These are phyloP conservation scores for Pachycephus smyrnensis DNA, from an alignment of 2,888 invertebrate species.

Conservation along the genomic window DNA sequence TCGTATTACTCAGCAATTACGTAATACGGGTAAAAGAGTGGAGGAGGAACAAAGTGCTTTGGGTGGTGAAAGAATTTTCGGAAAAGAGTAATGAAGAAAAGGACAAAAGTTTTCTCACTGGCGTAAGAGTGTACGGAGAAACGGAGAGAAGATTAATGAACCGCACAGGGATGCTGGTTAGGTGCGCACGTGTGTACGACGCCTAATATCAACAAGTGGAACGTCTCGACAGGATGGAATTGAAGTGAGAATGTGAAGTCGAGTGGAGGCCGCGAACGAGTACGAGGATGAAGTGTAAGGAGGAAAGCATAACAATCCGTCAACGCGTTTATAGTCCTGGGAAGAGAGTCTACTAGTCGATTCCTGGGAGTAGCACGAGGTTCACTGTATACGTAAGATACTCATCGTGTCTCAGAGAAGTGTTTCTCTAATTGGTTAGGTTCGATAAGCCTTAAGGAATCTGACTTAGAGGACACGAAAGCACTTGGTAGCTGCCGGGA, in stretches of 20 bases:
- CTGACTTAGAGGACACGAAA: neutral
- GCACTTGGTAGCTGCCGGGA: neutral
- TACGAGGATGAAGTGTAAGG: neutral
- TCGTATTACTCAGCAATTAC: too few relatives aligned
- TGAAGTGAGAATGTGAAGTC: neutral
- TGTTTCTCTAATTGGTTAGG: slow-evolving; percentile 38
- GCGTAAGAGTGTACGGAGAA: neutral
- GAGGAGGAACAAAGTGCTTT: neutral
- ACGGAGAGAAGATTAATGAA: neutral
- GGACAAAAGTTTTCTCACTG: too few relatives aligned
- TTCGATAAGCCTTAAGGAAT: neutral
- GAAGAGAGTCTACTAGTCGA: slow-evolving; percentile 4
- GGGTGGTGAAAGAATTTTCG: neutral
- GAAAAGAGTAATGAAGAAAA: neutral
- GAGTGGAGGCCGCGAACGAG: neutral
- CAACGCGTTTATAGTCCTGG: slow-evolving; percentile 37
- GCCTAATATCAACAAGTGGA: slow-evolving; percentile 50
- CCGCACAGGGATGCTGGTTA: neutral
- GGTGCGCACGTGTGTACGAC: slow-evolving; percentile 25
- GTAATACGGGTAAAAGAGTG: neutral
- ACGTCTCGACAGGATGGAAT: slow-evolving; percentile 17
- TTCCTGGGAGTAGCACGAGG: neutral
- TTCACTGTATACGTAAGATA: slow-evolving; percentile 25
- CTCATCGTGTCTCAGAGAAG: slow-evolving; percentile 34
- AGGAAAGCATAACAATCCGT: slow-evolving; percentile 33